Conservation (phyloP, 2,113 vertebrate species). For the Archocentrus centrarchus region DNA sequence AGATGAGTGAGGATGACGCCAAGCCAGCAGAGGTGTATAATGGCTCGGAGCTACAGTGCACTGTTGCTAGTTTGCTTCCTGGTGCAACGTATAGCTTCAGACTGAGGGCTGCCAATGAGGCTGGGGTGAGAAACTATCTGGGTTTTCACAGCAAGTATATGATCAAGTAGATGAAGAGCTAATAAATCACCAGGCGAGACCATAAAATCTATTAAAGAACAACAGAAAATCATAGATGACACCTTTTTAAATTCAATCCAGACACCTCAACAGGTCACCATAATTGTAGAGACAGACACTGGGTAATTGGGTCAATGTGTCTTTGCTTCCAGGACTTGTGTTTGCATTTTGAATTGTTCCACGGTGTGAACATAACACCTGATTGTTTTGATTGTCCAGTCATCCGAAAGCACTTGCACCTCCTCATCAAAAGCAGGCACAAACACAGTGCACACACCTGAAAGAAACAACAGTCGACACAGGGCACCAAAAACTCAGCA, state of each 20-base stretch:
- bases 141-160: background rate
- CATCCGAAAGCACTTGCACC: constrained; percentile 16
- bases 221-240: background rate
- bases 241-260: background rate
- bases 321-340: background rate
- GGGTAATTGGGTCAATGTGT: constrained; percentile 11
- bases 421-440: constrained; percentile 8
- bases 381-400: constrained; percentile 33
- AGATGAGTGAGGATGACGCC: constrained; percentile 87
- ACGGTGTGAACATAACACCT: background rate
- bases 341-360: constrained; percentile 1
- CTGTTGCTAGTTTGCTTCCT: constrained; percentile 89
- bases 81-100: constrained; percentile 90
- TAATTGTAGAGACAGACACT: background rate
- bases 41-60: constrained; percentile 90
- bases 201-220: background rate
- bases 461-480: background rate
- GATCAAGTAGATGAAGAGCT: background rate
- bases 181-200: background rate
- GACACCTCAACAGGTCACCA: background rate
- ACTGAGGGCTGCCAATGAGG: constrained; percentile 91
- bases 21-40: constrained; percentile 88
- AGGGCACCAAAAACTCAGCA: background rate
- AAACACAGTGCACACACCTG: constrained; percentile 7
- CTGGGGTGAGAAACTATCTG: constrained; percentile 86